Conservation (phyloP, 2,113 vertebrate species). For the Engystomops pustulosus region DNA sequence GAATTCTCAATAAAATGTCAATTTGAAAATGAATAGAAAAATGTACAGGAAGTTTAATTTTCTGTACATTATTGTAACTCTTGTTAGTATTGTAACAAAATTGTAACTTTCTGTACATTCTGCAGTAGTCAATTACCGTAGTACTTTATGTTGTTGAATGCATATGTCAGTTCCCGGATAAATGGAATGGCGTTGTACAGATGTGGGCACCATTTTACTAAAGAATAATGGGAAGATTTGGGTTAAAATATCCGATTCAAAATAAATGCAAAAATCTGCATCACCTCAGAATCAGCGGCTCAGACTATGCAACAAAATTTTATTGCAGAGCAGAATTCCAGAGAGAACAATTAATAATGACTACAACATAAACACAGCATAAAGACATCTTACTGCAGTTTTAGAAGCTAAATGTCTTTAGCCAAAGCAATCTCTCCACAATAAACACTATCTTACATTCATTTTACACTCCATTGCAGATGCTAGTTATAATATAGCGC, state of each 20-base stretch:
- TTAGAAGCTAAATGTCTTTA: conserved; percentile 2
- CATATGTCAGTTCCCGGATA: too few relatives aligned
- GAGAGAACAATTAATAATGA: not conserved
- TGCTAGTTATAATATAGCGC: not conserved
- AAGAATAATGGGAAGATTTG: not conserved
- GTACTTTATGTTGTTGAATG: too few relatives aligned
- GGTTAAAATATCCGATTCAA: not conserved
- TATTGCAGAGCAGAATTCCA: not conserved
- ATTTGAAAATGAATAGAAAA: too few relatives aligned
- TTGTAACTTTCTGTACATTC: too few relatives aligned
- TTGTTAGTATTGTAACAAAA: too few relatives aligned
- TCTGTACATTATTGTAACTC: too few relatives aligned
- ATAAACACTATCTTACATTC: conserved; percentile 19
- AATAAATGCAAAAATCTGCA: not conserved
- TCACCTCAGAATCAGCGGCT: not conserved
- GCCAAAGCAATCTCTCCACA: not conserved
- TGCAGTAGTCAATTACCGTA: too few relatives aligned
- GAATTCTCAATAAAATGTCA: too few relatives aligned
- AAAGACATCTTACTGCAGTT: conserved; percentile 7
- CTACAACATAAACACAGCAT: not conserved
- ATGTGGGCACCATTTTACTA: not conserved
- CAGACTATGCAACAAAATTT: not conserved
- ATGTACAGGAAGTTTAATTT: too few relatives aligned
- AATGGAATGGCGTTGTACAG: too few relatives aligned
- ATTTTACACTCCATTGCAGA: conserved; percentile 21